These are phyloP conservation scores for Acanthaster planci DNA, from an alignment of 35 echinoderm and acorn worm species.

Conservation along the genomic window DNA sequence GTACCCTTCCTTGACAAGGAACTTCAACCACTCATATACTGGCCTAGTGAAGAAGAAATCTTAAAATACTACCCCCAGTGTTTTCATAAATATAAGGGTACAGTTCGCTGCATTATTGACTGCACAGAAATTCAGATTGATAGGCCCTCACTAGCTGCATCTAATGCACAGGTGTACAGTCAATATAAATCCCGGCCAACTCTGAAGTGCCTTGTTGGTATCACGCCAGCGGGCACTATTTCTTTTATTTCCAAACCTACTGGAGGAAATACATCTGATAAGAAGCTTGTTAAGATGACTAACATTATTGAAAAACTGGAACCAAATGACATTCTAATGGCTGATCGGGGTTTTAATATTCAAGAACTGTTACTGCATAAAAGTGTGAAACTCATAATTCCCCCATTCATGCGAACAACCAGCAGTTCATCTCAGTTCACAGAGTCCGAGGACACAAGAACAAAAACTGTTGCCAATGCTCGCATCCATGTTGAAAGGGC, in stretches of 20 bases:
- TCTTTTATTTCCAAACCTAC: conserved; percentile 72
- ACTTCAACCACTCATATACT: conserved; percentile 65
- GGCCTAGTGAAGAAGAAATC: conserved; percentile 66
- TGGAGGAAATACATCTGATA: conserved; percentile 75
- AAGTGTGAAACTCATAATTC: conserved; percentile 72
- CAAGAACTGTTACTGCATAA: conserved; percentile 77
- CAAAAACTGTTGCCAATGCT: conserved; percentile 77
- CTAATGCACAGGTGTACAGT: conserved; percentile 77
- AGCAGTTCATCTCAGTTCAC: conserved; percentile 61
- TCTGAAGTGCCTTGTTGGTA: conserved; percentile 45
- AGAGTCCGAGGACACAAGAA: conserved; percentile 39
- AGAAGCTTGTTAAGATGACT: conserved; percentile 59
- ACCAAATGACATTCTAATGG: conserved; percentile 69
- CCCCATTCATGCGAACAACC: conserved; percentile 68
- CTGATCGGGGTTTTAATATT: conserved; percentile 84
- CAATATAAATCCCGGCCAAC: conserved; percentile 63
- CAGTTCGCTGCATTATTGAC: conserved; percentile 78
- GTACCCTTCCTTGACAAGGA: conserved; percentile 65
- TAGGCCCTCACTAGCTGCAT: conserved; percentile 46
- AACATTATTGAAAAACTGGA: conserved; percentile 58
- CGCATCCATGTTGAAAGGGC: conserved; percentile 76
- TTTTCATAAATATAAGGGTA: conserved; percentile 65
- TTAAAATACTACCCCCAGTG: conserved; percentile 63
- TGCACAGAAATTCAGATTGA: conserved; percentile 81
- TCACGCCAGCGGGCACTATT: conserved; percentile 67